A percentile compares a stretch with the other conserved stretches of the same genome.
phyloP scores from a whole-genome alignment of 2,888 invertebrate genomes.

The Camptogramma bilineatum region DNA sequence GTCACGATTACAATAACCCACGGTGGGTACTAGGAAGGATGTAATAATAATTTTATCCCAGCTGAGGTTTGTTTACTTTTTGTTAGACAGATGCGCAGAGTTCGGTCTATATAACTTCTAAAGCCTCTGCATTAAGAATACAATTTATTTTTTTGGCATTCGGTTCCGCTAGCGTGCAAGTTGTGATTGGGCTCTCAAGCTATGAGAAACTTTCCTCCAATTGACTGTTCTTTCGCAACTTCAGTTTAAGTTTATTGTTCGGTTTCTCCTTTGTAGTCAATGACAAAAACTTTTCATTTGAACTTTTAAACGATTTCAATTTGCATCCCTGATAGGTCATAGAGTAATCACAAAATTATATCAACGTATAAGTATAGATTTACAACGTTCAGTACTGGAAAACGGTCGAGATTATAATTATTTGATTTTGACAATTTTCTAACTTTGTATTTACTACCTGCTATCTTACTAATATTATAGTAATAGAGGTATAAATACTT shows the following conservation, averaged over 20 bases:
- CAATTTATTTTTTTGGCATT: slow-evolving; percentile 22
- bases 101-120: slow-evolving; percentile 22
- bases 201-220: slow-evolving; percentile 31
- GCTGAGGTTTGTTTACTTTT: slow-evolving; percentile 48
- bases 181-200: slow-evolving; percentile 31
- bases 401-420: too few relatives aligned
- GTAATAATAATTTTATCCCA: slow-evolving; percentile 54
- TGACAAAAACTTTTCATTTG: slow-evolving; percentile 25
- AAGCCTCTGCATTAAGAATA: slow-evolving; percentile 16
- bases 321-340: slow-evolving; percentile 13
- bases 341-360: slow-evolving; percentile 2
- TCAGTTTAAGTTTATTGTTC: slow-evolving; percentile 27
- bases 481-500: background rate
- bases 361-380: background rate
- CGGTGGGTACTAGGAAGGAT: slow-evolving; percentile 51
- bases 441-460: too few relatives aligned
- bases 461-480: too few relatives aligned
- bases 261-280: slow-evolving; percentile 29
- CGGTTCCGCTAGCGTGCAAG: slow-evolving; percentile 20
- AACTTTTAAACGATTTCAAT: slow-evolving; percentile 26
- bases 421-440: too few relatives aligned
- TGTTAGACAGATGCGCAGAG: slow-evolving; percentile 23
- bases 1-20: slow-evolving; percentile 69
- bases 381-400: too few relatives aligned
- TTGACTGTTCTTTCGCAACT: slow-evolving; percentile 27